phyloP scores from a whole-genome alignment of 2,888 invertebrate species.

The Mythimna vitellina region DNA sequence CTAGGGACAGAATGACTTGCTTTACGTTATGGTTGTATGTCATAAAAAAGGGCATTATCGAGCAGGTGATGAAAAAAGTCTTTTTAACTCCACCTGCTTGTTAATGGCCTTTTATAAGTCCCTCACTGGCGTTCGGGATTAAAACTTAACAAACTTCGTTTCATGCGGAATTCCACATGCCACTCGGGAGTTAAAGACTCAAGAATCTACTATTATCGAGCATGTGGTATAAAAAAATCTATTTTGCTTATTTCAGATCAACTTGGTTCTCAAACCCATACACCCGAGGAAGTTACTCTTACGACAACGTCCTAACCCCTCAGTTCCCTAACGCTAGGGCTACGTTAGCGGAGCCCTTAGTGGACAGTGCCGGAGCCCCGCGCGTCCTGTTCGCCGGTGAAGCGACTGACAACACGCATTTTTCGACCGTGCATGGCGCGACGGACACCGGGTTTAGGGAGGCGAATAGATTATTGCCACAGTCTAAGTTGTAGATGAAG shows the following conservation, averaged over 20 bases:
- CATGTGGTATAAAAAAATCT: no score
- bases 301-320: slow-evolving; percentile 89
- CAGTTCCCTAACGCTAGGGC: slow-evolving; percentile 84
- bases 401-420: slow-evolving; percentile 89
- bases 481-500: slow-evolving; percentile 44
- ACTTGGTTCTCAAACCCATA: slow-evolving; percentile 93
- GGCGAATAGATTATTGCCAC: slow-evolving; percentile 77
- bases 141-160: no score
- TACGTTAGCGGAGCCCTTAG: slow-evolving; percentile 91
- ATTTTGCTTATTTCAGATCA: slow-evolving; percentile 86
- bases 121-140: no score
- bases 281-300: slow-evolving; percentile 94
- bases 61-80: no score
- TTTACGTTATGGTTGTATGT: no score
- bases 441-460: slow-evolving; percentile 92
- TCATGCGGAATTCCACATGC: no score
- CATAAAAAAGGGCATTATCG: no score
- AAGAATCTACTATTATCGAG: no score
- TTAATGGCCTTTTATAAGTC: no score
- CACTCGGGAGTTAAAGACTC: no score
- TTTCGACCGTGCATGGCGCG: slow-evolving; percentile 94
- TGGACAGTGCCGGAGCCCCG: slow-evolving; percentile 81
- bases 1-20: no score
- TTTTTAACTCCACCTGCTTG: no score
- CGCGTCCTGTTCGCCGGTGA: slow-evolving; percentile 92